Percentiles rank a stretch among this genome's conserved stretches.
phyloP scores from a whole-genome alignment of 2,888 invertebrate genomes.

The Noctuana brunneofusca region DNA sequence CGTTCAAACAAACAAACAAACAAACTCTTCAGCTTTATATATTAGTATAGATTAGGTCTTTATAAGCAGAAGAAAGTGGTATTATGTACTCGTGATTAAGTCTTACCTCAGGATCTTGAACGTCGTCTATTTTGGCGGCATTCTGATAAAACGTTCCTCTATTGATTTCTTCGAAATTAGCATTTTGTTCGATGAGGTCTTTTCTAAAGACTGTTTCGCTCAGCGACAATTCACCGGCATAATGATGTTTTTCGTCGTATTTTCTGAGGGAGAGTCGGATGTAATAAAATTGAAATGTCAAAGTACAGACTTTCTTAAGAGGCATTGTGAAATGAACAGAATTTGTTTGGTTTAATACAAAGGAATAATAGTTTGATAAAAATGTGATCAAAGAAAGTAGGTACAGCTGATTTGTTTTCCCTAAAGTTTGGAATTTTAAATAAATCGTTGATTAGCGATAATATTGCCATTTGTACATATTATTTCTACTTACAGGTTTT shows the following conservation, averaged over 20 bases:
- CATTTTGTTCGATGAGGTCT: slow-evolving; percentile 55
- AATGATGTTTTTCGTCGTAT: slow-evolving; percentile 59
- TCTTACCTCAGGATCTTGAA: slow-evolving; percentile 63
- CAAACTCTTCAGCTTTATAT: no score
- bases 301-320: neutral
- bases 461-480: no score
- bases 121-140: slow-evolving; percentile 61
- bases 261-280: slow-evolving; percentile 46
- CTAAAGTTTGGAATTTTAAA: no score
- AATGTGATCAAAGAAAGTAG: neutral
- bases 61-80: neutral
- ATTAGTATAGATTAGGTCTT: no score
- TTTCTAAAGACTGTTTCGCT: slow-evolving; percentile 61
- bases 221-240: slow-evolving; percentile 54
- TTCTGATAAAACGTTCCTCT: slow-evolving; percentile 64
- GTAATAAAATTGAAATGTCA: slow-evolving; percentile 25
- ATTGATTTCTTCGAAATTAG: slow-evolving; percentile 62
- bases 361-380: slow-evolving; percentile 5
- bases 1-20: no score
- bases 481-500: no score
- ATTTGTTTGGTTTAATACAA: slow-evolving; percentile 5
- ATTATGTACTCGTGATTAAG: neutral
- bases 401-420: neutral
- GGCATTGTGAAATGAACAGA: slow-evolving; percentile 1
- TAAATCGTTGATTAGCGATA: no score